Percentiles rank a stretch among this genome's conserved stretches.
Conservation (phyloP, 2,888 invertebrate species). For the Lordiphosa andalusiaca region DNA sequence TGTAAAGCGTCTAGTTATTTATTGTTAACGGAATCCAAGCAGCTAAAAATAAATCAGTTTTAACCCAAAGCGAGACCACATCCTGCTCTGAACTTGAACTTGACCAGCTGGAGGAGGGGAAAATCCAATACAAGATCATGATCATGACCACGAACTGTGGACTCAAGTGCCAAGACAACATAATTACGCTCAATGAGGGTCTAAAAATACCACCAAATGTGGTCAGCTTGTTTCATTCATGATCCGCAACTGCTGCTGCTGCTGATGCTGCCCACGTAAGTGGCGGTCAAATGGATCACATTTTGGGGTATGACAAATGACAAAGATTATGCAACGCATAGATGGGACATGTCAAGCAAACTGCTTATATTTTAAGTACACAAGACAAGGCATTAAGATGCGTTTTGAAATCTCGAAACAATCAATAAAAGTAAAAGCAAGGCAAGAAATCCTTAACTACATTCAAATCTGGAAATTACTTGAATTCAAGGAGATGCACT, state of each 20-base stretch:
- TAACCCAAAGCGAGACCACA: conserved; percentile 23
- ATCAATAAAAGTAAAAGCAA: too few relatives aligned
- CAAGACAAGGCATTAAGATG: too few relatives aligned
- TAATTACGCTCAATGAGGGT: conserved; percentile 43
- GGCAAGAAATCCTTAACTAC: too few relatives aligned
- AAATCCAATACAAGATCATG: conserved; percentile 37
- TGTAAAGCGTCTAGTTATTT: conserved; percentile 30
- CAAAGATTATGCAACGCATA: too few relatives aligned
- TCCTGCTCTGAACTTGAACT: conserved; percentile 35
- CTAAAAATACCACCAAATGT: conserved; percentile 36
- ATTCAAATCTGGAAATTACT: too few relatives aligned
- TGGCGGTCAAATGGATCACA: not conserved
- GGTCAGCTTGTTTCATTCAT: conserved; percentile 30
- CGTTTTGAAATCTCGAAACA: too few relatives aligned
- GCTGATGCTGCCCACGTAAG: not conserved
- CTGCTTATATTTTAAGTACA: too few relatives aligned
- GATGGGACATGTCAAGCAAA: too few relatives aligned
- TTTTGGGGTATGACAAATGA: too few relatives aligned
- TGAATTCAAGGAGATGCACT: too few relatives aligned
- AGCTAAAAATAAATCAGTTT: conserved; percentile 29
- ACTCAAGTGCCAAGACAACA: conserved; percentile 48
- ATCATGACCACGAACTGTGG: conserved; percentile 23
- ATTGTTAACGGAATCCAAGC: conserved; percentile 29
- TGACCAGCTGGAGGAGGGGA: conserved; percentile 17
- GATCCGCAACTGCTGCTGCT: too few relatives aligned